Conservation (phyloP, 2,113 vertebrate genomes). For the Rhodinocichla rosea region DNA sequence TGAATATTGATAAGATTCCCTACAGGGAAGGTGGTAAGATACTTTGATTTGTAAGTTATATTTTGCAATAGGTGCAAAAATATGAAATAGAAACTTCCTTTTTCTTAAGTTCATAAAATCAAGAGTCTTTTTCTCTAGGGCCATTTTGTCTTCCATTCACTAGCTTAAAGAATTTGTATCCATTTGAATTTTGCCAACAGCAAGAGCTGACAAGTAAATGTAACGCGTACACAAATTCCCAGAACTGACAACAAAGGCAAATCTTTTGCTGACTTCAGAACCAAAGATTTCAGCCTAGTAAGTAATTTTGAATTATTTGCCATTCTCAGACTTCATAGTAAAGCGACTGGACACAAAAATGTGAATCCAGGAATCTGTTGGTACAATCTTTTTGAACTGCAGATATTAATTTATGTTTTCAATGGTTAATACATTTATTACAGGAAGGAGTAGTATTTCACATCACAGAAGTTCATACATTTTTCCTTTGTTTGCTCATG, state of each 20-base stretch:
- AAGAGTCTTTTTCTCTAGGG: neutral
- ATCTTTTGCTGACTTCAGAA: constrained; percentile 4
- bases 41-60: neutral
- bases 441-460: neutral
- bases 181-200: constrained; percentile 29
- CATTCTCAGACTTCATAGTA: neutral
- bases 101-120: neutral
- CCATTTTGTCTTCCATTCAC: neutral
- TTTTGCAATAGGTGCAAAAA: neutral
- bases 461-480: neutral
- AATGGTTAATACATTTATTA: neutral
- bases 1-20: neutral
- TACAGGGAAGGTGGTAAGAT: neutral
- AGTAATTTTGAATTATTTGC: neutral
- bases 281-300: neutral
- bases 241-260: neutral
- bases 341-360: neutral
- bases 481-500: neutral
- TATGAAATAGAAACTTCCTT: neutral
- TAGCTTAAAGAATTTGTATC: neutral
- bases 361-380: neutral
- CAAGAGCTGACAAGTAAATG: neutral
- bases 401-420: neutral
- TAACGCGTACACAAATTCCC: rapidly evolving
- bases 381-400: neutral